Evolutionary conservation across 2,113 vertebrate species (phyloP).

Genomic region (Campylomormyrus tamandua): DNA sequence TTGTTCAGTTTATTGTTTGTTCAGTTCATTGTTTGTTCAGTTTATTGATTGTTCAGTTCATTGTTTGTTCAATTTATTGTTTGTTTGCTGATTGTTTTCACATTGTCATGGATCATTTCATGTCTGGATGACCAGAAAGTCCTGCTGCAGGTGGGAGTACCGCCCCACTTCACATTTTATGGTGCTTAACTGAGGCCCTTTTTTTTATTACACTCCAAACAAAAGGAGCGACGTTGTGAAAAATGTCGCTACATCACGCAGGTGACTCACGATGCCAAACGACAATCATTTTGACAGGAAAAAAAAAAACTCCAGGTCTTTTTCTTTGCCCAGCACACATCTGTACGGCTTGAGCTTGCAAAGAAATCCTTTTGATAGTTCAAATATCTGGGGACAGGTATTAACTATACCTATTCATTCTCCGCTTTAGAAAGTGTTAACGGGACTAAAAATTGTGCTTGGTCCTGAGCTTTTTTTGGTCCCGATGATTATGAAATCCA

Average conservation of each 20-base stretch:
- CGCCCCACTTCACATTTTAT: not conserved
- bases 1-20: not conserved
- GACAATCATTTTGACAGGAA: conserved; percentile 38
- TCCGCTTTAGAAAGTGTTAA: conserved; percentile 57
- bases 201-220: not conserved
- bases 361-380: conserved; percentile 51
- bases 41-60: not conserved
- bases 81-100: not conserved
- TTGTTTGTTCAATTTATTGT: not conserved
- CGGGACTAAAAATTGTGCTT: conserved; percentile 64
- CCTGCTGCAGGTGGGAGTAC: not conserved
- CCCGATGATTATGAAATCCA: conserved; percentile 70
- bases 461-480: conserved; percentile 64
- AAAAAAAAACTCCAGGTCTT: conserved; percentile 20
- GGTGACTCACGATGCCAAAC: conserved; percentile 68
- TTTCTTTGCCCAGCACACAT: conserved; percentile 22
- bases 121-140: not conserved
- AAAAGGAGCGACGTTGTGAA: conserved; percentile 45
- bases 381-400: conserved; percentile 58
- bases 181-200: no score
- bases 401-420: conserved; percentile 61
- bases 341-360: conserved; percentile 59
- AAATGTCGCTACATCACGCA: conserved; percentile 63
- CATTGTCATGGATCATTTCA: not conserved
- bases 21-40: not conserved